Evolutionary conservation across 2,888 invertebrate genomes (phyloP).

Genomic region (Acronicta alni): DNA sequence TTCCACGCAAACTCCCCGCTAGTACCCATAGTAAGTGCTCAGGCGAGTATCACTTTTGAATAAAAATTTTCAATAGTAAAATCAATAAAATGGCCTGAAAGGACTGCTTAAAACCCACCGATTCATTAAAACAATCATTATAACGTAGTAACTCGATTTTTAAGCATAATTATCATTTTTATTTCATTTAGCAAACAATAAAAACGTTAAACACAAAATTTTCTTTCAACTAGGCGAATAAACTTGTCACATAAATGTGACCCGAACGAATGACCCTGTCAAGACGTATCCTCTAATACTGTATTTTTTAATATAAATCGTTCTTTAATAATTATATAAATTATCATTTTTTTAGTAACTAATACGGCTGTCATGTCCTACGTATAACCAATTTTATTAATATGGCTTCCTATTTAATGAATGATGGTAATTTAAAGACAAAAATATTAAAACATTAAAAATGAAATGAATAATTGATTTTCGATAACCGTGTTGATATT

Average conservation of each 20-base stretch:
- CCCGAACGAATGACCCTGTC: conserved; percentile 22
- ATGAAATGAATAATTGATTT: not conserved
- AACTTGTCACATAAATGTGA: conserved; percentile 25
- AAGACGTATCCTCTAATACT: conserved; percentile 8
- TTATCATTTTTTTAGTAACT: conserved; percentile 1
- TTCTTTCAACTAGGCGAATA: conserved; percentile 17
- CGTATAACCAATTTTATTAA: conserved; percentile 20
- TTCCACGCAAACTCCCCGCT: no score
- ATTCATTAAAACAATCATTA: no score
- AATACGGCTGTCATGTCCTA: conserved; percentile 7
- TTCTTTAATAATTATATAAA: conserved; percentile 6
- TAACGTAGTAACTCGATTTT: no score
- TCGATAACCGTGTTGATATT: not conserved
- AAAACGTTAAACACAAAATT: no score
- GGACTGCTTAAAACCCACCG: no score
- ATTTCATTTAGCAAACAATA: no score
- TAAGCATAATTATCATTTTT: no score
- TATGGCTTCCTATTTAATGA: conserved; percentile 1
- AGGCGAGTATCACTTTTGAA: no score
- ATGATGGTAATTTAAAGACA: conserved; percentile 1
- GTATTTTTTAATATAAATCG: conserved; percentile 12
- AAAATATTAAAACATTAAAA: not conserved
- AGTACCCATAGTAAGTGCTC: no score
- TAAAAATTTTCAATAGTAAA: no score
- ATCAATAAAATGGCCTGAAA: no score